Base-by-base conservation (phyloP, 2,113 vertebrate genomes). In the Phycodurus eques region DNA sequence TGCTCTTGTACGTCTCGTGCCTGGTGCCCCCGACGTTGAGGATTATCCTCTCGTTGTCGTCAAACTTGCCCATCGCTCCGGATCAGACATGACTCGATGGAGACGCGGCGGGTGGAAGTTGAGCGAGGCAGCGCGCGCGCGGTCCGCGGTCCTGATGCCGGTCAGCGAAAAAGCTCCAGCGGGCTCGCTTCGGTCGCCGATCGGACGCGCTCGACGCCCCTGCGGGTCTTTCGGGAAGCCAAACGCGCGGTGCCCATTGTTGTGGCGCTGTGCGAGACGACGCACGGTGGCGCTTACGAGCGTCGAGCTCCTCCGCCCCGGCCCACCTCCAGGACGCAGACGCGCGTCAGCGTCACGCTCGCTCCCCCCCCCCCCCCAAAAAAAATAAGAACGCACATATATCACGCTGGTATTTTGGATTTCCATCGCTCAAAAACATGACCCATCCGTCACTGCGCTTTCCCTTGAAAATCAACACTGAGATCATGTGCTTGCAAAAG, bases 21-120 rank as follows among this genome's bases (percentile, higher is more conserved):
- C 97, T 90, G 81, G 96, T 96, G 70, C 97, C 97, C 66, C 97
- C 97, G 77, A 99, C 96, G 86, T 99, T 99, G 94, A 99, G 96
- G 94, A 98, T 96, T 94, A 99, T 96, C 93, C 96, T 95, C 96
- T 98, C 96, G 93, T 95, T 95, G 90, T 93, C 96, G 89, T 98
- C 95, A 92, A 97, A 95, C 95, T 97, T 97, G 87, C 96, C 97
- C 96, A 98, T 99, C 89, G 91, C 95, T 94, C 92, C 85, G 92
- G 87, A 89, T 93, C 89, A 95, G 95, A 97, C 97, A 98, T 98
- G 97, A 95, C 96, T 95, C 77, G 91, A 78, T 79, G 78, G 62
- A 82, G 59, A 33, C 35, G 64, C 43, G 35, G 80, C 79, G 77
- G 81, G 79, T 71, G 79, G 78, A 71, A 85, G 86, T 83, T 82